Percentiles rank a stretch among this genome's conserved stretches.
These are phyloP conservation scores for Clivina fossor DNA, from an alignment of 2,888 invertebrate species.

Conservation along the genomic window DNA sequence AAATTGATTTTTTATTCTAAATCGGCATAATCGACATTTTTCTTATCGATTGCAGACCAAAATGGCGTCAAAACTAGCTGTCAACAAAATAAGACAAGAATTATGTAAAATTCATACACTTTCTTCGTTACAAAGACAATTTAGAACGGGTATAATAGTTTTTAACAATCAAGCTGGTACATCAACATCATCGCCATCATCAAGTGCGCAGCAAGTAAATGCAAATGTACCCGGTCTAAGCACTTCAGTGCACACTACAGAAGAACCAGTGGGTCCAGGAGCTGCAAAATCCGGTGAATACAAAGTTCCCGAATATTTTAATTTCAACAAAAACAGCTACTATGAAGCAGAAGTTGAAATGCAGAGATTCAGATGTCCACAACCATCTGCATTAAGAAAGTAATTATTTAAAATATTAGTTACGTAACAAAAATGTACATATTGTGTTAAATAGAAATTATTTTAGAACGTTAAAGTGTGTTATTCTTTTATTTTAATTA, in stretches of 20 bases:
- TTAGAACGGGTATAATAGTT: conserved; percentile 3
- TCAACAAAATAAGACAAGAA: conserved; percentile 8
- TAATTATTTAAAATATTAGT: conserved; percentile 3
- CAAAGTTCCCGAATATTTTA: conserved; percentile 87
- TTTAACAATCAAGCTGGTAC: conserved; percentile 12
- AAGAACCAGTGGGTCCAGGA: conserved; percentile 68
- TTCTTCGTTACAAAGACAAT: conserved; percentile 8
- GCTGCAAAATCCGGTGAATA: conserved; percentile 71
- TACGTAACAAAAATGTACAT: conserved; percentile 24
- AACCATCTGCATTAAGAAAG: conserved; percentile 63
- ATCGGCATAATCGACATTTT: no score
- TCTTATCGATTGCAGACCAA: no score
- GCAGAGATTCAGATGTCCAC: conserved; percentile 74
- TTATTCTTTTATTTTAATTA: conserved; percentile 16
- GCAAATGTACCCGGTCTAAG: conserved; percentile 68
- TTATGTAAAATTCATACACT: conserved; percentile 15
- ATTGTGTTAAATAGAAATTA: conserved; percentile 17
- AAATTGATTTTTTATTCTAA: no score
- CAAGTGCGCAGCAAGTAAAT: not conserved
- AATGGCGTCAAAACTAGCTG: conserved; percentile 8
- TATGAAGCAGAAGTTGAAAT: conserved; percentile 86
- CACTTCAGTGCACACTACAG: conserved; percentile 57
- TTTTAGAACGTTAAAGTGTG: conserved; percentile 9
- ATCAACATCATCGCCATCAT: not conserved
- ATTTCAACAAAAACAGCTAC: conserved; percentile 74